Evolutionary conservation across 2,113 vertebrate genomes (phyloP).

Genomic region (Phyllostomus discolor): DNA sequence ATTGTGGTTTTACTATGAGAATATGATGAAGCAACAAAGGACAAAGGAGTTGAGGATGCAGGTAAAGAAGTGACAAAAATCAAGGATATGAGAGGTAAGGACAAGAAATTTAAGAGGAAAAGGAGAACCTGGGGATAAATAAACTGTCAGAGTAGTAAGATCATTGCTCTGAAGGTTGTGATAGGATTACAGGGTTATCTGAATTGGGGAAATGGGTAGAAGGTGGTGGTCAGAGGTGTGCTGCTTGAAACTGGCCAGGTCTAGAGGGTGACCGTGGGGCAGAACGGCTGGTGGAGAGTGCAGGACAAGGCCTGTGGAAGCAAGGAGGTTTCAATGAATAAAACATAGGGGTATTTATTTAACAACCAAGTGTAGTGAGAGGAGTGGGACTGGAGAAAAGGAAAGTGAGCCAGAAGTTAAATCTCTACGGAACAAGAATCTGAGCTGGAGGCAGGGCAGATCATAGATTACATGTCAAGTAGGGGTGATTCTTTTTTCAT

Average conservation of each 20-base stretch:
- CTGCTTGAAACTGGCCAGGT: background rate
- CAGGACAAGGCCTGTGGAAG: background rate
- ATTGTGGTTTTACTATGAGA: background rate
- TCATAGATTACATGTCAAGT: background rate
- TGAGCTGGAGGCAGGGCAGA: background rate
- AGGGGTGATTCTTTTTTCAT: background rate
- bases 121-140: background rate
- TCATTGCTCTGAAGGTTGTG: background rate
- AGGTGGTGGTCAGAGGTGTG: background rate
- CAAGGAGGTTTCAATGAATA: background rate
- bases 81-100: background rate
- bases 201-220: background rate
- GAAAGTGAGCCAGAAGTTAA: background rate
- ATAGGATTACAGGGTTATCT: background rate
- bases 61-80: background rate
- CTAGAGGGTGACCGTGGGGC: background rate
- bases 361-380: background rate
- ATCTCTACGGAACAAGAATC: background rate
- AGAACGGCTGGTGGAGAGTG: background rate
- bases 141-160: background rate
- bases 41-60: background rate
- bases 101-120: background rate
- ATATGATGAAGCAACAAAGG: background rate
- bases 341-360: background rate
- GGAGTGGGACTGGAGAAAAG: background rate